These are phyloP conservation scores for Acanthosepion lycidas DNA, from an alignment of 2,888 invertebrate species.

Conservation along the genomic window DNA sequence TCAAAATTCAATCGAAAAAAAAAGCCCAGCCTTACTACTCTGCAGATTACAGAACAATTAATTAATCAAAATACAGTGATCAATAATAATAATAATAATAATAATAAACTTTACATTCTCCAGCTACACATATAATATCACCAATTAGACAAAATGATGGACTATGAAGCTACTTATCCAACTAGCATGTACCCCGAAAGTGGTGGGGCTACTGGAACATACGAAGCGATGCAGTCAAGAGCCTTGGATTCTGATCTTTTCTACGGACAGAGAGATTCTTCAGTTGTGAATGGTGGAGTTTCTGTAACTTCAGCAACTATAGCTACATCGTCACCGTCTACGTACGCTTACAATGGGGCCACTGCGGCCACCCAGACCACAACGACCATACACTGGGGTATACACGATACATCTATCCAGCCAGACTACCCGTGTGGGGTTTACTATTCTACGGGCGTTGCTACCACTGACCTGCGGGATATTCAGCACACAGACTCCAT, in stretches of 20 bases:
- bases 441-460: background rate
- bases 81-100: no score
- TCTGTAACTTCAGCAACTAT: background rate
- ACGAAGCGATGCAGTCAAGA: background rate
- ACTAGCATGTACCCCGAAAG: slow-evolving; percentile 24
- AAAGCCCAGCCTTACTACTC: no score
- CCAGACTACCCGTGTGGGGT: slow-evolving; percentile 25
- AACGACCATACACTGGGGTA: slow-evolving; percentile 12
- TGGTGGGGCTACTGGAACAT: background rate
- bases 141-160: slow-evolving; percentile 37
- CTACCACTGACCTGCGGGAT: background rate
- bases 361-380: background rate
- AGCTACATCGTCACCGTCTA: background rate
- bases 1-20: background rate
- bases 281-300: background rate
- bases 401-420: background rate
- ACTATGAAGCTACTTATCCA: background rate
- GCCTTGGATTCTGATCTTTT: background rate
- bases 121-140: background rate
- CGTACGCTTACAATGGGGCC: background rate
- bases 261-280: background rate
- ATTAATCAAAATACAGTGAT: background rate
- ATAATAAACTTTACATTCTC: background rate
- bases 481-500: background rate
- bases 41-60: background rate